phyloP scores from a whole-genome alignment of 2,888 invertebrate genomes.

The Gisinianus flammeolus region DNA sequence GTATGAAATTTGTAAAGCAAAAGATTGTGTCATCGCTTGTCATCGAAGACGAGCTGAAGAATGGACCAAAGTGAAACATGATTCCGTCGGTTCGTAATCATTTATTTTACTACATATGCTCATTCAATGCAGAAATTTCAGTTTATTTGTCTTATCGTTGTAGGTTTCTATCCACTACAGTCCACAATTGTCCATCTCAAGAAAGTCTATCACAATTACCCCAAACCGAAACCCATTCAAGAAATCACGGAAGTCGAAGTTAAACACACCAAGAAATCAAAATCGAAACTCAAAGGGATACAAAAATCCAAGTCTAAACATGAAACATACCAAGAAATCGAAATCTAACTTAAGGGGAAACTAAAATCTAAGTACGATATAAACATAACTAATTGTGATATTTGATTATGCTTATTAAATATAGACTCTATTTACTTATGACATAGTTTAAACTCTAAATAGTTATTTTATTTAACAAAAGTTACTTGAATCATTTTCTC shows the following conservation, averaged over 20 bases:
- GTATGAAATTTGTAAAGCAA: conserved; percentile 6
- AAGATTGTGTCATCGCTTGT: neutral
- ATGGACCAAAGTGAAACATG: neutral
- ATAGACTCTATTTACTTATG: neutral
- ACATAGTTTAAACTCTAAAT: too few relatives aligned
- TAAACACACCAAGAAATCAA: neutral
- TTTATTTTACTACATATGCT: neutral
- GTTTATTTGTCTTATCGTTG: neutral
- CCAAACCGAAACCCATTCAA: neutral
- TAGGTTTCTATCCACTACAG: neutral
- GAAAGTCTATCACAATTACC: neutral
- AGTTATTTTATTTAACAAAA: too few relatives aligned
- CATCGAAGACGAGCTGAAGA: neutral
- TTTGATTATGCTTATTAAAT: neutral
- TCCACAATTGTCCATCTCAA: neutral
- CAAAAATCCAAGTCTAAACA: neutral
- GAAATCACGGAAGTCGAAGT: neutral
- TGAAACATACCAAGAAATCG: neutral
- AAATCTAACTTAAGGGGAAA: neutral
- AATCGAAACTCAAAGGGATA: neutral
- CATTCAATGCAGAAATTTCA: neutral
- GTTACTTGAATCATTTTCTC: too few relatives aligned
- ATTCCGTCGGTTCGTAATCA: neutral
- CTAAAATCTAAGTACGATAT: neutral
- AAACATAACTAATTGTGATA: neutral